Evolutionary conservation across 2,113 vertebrate species (phyloP).

Genomic region (Platysternon megacephalum): DNA sequence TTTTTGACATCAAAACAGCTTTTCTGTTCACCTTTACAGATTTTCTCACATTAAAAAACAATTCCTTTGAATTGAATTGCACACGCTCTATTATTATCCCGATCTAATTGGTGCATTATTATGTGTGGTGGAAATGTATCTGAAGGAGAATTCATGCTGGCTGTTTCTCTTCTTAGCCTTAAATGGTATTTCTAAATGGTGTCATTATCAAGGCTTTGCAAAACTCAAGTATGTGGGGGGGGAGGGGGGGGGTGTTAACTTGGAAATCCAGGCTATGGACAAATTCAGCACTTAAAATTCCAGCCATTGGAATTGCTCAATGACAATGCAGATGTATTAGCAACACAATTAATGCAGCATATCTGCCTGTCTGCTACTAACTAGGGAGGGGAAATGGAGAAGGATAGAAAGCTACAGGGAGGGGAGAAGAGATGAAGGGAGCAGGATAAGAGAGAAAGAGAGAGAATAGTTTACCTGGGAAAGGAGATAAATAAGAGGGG

Average conservation of each 20-base stretch:
- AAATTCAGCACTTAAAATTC: not conserved
- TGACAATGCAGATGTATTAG: not conserved
- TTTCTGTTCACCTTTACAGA: not conserved
- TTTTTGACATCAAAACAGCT: not conserved
- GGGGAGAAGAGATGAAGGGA: not conserved
- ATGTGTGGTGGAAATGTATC: not conserved
- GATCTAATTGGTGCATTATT: not conserved
- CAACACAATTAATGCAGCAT: not conserved
- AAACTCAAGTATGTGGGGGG: not conserved
- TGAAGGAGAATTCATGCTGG: not conserved
- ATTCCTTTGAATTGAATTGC: not conserved
- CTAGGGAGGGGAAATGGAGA: not conserved
- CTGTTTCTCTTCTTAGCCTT: not conserved
- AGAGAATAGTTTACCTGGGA: not conserved
- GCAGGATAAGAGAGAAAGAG: not conserved
- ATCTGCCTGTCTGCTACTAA: not conserved
- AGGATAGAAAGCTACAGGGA: not conserved
- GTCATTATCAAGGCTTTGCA: not conserved
- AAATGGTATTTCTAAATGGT: not conserved
- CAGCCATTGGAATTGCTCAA: not conserved
- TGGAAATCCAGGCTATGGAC: not conserved
- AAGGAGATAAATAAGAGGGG: not conserved
- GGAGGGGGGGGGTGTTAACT: not conserved
- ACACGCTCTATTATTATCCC: not conserved
- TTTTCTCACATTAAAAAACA: not conserved